Conservation (phyloP, 2,113 vertebrate species). For the Isichthys henryi region DNA sequence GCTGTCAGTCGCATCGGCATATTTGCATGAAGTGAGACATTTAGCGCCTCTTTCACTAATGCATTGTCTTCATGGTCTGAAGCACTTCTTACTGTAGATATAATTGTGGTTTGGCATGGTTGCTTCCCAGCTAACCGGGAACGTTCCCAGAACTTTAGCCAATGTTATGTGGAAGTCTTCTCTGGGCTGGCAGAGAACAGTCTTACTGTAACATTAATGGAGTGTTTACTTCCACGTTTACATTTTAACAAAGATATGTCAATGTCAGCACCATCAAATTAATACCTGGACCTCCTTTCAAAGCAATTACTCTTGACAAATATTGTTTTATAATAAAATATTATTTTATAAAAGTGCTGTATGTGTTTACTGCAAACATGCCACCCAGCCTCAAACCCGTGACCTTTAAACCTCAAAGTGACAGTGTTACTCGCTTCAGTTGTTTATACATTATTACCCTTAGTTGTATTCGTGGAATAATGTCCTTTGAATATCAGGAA, state of each 20-base stretch:
- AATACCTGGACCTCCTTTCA: neutral
- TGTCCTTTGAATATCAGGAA: neutral
- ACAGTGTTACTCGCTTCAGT: neutral
- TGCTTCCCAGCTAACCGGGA: neutral
- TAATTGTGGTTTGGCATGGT: neutral
- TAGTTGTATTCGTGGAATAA: neutral
- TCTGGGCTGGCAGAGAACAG: neutral
- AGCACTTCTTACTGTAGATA: neutral
- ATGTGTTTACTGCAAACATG: neutral
- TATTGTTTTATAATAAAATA: neutral
- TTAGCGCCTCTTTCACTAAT: neutral
- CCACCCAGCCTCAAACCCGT: neutral
- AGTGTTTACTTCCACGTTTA: neutral
- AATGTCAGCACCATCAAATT: neutral
- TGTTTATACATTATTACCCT: neutral
- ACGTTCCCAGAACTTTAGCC: neutral
- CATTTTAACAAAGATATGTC: neutral
- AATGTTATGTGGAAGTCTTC: neutral
- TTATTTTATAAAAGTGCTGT: neutral
- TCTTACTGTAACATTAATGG: neutral
- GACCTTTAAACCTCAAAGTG: neutral
- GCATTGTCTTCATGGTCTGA: neutral
- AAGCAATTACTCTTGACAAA: neutral
- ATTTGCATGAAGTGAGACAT: neutral
- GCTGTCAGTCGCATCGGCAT: neutral